Percentiles rank a stretch among this genome's conserved stretches.
These are phyloP conservation scores for Murina feae DNA, from an alignment of 2,113 vertebrate genomes.

Conservation along the genomic window DNA sequence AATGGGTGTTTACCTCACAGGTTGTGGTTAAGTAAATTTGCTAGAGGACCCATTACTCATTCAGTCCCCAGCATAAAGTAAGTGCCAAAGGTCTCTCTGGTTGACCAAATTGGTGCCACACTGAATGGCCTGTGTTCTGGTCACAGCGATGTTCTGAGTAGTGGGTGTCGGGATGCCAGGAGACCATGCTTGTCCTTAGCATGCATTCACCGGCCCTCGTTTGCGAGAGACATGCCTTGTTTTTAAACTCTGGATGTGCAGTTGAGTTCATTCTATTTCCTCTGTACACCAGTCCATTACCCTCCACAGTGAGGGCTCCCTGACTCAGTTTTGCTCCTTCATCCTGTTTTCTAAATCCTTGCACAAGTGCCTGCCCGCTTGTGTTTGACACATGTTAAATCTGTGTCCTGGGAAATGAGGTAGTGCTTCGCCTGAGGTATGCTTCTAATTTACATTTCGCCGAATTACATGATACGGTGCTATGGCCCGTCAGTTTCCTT, in stretches of 20 bases:
- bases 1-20: background rate
- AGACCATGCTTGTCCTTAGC: fast-evolving
- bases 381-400: background rate
- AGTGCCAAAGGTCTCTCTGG: background rate
- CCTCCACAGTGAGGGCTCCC: no score
- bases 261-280: background rate
- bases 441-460: background rate
- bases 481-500: background rate
- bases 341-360: background rate
- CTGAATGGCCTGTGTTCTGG: fast-evolving
- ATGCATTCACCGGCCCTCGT: fast-evolving
- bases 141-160: fast-evolving
- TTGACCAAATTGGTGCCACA: fast-evolving
- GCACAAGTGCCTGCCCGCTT: background rate
- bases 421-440: background rate
- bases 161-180: fast-evolving
- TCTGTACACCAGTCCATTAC: background rate
- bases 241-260: background rate
- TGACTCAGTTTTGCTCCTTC: background rate
- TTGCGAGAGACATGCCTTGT: background rate
- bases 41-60: no score
- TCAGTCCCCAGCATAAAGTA: background rate
- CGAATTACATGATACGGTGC: fast-evolving
- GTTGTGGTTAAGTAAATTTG: background rate
- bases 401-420: background rate